Evolutionary conservation across 2,113 vertebrate genomes (phyloP).

Genomic region (Delphinus delphis): DNA sequence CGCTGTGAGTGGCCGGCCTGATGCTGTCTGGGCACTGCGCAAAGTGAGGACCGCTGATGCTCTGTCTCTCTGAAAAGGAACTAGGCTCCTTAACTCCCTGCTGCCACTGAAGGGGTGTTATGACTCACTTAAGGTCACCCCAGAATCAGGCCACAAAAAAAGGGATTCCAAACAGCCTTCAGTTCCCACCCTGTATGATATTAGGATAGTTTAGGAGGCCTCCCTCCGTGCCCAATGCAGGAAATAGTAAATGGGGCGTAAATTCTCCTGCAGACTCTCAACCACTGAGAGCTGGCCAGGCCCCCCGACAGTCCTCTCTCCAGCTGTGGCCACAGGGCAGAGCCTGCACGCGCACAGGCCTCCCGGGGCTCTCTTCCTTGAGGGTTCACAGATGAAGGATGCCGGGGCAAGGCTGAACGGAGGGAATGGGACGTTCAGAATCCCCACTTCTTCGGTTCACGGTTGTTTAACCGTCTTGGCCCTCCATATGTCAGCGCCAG

Average conservation of each 20-base stretch:
- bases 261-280: background rate
- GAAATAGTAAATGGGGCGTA: background rate
- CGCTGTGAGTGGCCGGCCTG: background rate
- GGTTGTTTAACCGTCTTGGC: background rate
- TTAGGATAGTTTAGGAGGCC: background rate
- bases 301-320: background rate
- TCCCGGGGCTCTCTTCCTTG: background rate
- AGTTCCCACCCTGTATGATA: background rate
- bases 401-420: background rate
- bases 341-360: background rate
- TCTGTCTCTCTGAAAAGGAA: background rate
- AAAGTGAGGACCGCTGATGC: background rate
- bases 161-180: background rate
- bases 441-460: background rate
- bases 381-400: background rate
- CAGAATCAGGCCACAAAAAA: background rate
- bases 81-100: background rate
- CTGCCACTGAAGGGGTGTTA: background rate
- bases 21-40: background rate
- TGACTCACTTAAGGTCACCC: background rate
- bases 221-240: background rate
- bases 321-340: background rate
- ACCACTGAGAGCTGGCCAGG: background rate
- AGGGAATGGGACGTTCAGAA: background rate
- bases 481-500: background rate